Evolutionary conservation across 2,113 vertebrate genomes (phyloP).

Genomic region (Colinus virginianus): DNA sequence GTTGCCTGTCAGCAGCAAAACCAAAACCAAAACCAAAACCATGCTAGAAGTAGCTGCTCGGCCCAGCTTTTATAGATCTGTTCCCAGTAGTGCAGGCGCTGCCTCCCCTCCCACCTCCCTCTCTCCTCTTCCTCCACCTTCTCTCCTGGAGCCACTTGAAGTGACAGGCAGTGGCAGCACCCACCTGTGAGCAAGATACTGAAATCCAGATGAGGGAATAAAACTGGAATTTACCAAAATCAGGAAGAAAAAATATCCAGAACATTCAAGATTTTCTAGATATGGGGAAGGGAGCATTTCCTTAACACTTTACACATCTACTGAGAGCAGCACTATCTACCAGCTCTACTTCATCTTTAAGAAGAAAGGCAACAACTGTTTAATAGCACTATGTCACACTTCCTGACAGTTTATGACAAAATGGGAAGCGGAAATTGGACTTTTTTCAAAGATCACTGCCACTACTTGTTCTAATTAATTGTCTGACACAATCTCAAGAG

Average conservation of each 20-base stretch:
- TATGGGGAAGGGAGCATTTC: background rate
- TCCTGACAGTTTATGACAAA: conserved; percentile 40
- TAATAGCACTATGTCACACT: background rate
- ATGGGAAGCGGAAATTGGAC: conserved; percentile 22
- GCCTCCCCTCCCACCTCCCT: background rate
- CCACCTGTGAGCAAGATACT: background rate
- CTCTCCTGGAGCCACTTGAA: background rate
- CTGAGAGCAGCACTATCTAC: background rate
- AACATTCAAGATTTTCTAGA: background rate
- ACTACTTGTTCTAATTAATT: conserved; percentile 22
- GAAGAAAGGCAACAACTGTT: conserved; percentile 15
- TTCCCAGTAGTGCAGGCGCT: background rate
- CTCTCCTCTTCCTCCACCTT: background rate
- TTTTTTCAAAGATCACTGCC: background rate
- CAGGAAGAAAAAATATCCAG: background rate
- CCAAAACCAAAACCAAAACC: background rate
- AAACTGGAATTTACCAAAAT: background rate
- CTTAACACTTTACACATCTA: background rate
- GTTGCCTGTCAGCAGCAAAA: background rate
- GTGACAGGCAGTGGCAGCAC: background rate
- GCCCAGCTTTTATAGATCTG: background rate
- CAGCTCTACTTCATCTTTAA: background rate
- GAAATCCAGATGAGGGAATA: background rate
- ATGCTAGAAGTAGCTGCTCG: background rate
- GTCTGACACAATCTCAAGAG: background rate